Base-by-base conservation (phyloP, 2,797 vertebrate genomes). In the Pterois miles region DNA sequence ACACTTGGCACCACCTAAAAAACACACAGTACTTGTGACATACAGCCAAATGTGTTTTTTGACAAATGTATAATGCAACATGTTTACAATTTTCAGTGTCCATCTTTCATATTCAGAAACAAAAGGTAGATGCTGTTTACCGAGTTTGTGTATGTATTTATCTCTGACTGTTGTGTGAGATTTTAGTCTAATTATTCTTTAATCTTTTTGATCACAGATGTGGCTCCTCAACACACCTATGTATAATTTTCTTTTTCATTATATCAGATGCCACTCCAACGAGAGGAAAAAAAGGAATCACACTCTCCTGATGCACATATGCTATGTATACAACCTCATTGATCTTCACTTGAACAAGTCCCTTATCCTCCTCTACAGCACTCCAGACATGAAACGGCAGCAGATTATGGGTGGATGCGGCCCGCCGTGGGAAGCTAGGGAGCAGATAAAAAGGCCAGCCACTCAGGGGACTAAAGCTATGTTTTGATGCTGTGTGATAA, bases 401-500 rank as follows among this genome's bases (percentile, higher is more conserved):
- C 88, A 94, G 92, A 93, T 93, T 94, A 93, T 90, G 91, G 89
- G 90, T 90, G 85, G 87, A 94, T 90, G 91, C 88, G 76, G 90
- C 86, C 88, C 81, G 83, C 92, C 87, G 90, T 93, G 91, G 91
- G 93, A 93, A 93, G 89, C 89, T 50, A 62, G 87, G 87, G 90
- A 90, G 91, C 91, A 90, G 89, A 93, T 92, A 89, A 90, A 93
- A 92, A 92, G 86, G 84, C 87, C 80, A 85, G 86, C 62, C 80
- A 83, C 90, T 90, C 90, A 0, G 58, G 92, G 93, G 92, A 93
- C 83, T 74, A 57, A 73, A 84, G 88, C 92, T 78, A 81, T 92
- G 91, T 93, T 93, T 94, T 92, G 90, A 93, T 93, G 92, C 88
- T 86, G 85, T 90, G 89, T 91, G 89, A 93, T 92, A 90, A 91